Percentiles rank a stretch among this genome's conserved stretches.
phyloP scores from a whole-genome alignment of 1,140 invertebrate species.

The Heterodera schachtii region DNA sequence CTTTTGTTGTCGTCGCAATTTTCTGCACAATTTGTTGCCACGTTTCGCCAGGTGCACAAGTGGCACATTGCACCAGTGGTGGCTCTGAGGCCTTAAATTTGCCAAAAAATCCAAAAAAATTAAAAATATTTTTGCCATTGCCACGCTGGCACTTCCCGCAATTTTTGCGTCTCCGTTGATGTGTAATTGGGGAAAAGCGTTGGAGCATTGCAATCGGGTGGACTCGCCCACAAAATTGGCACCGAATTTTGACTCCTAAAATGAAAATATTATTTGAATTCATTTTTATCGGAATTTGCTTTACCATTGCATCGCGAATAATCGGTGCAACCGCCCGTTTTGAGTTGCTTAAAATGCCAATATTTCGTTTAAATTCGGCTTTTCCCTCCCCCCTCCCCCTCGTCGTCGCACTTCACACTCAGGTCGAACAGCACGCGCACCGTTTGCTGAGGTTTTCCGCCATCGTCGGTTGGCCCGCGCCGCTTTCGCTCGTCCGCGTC shows the following conservation, averaged over 20 bases:
- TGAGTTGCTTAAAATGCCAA: not conserved
- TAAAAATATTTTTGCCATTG: conserved; percentile 6
- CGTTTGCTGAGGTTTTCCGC: not conserved
- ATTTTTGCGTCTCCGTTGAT: not conserved
- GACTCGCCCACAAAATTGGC: conserved; percentile 7
- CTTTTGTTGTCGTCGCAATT: conserved; percentile 17
- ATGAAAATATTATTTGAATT: not conserved
- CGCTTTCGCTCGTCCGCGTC: not conserved
- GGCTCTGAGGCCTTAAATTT: not conserved
- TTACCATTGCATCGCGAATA: conserved; percentile 8
- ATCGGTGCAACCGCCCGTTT: conserved; percentile 4
- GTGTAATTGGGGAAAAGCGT: conserved; percentile 5
- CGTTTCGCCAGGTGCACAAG: conserved; percentile 23
- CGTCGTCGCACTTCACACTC: not conserved
- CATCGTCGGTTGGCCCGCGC: not conserved
- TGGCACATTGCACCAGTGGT: conserved; percentile 18
- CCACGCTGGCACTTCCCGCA: not conserved
- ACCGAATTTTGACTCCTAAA: not conserved
- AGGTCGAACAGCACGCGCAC: conserved; percentile 1
- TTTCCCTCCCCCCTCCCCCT: too few relatives aligned
- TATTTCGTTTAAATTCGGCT: too few relatives aligned
- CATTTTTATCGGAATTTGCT: not conserved
- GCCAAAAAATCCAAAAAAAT: not conserved
- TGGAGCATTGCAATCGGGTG: conserved; percentile 16
- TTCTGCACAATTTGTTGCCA: conserved; percentile 9